A percentile compares a stretch with the other conserved stretches of the same genome.
Conservation (phyloP, 2,797 vertebrate genomes). For the Prunella strophiata region DNA sequence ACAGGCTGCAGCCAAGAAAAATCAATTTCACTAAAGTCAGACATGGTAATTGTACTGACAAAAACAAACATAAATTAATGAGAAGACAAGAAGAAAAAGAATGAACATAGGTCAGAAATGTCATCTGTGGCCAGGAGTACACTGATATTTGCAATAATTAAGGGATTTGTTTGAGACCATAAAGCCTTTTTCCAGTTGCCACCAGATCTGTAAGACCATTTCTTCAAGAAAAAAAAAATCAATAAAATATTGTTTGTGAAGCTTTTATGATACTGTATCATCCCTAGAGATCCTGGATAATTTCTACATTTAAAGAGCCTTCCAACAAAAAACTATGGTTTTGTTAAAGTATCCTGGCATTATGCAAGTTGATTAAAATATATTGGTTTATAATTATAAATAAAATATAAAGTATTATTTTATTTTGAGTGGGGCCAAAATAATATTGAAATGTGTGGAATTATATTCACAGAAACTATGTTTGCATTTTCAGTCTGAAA, state of each 20-base stretch:
- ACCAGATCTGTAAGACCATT: neutral
- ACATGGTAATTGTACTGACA: neutral
- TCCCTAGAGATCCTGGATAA: neutral
- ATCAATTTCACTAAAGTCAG: conserved; percentile 23
- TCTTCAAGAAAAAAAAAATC: conserved; percentile 8
- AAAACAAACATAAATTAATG: conserved; percentile 50
- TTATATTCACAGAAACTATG: neutral
- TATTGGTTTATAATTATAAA: neutral
- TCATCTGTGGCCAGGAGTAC: neutral
- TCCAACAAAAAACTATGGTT: neutral
- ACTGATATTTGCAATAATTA: neutral
- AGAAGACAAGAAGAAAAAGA: conserved; percentile 14
- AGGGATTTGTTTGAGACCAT: neutral
- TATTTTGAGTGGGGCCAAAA: neutral
- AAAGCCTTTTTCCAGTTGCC: neutral
- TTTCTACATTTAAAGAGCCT: neutral
- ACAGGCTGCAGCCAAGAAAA: conserved; percentile 1
- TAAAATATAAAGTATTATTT: neutral
- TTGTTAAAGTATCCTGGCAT: neutral
- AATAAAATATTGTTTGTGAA: conserved; percentile 14
- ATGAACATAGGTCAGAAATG: neutral
- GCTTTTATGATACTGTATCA: neutral
- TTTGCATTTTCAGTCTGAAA: neutral
- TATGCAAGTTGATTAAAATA: neutral
- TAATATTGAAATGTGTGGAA: neutral